Percentiles rank a stretch among this genome's conserved stretches.
phyloP scores from a whole-genome alignment of 35 echinoderm and acorn worm genomes.

The Strongylocentrotus purpuratus region DNA sequence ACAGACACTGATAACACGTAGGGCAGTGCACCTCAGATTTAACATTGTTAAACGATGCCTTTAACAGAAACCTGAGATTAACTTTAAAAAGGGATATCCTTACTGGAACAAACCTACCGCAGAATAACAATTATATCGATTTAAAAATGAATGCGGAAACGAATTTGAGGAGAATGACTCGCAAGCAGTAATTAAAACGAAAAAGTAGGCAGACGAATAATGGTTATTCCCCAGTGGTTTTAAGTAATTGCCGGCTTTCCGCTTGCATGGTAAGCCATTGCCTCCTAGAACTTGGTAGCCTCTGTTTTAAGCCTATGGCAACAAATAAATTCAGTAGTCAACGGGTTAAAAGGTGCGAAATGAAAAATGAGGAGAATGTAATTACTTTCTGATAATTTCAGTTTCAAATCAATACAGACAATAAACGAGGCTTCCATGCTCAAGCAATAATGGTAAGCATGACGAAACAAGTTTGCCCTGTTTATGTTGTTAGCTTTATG shows the following conservation, averaged over 20 bases:
- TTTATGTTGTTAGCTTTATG: too few relatives aligned
- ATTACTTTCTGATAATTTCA: neutral
- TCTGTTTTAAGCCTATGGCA: too few relatives aligned
- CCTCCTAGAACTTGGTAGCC: too few relatives aligned
- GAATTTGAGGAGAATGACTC: neutral
- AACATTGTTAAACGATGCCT: too few relatives aligned
- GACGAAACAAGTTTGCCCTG: neutral
- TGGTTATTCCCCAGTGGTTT: neutral
- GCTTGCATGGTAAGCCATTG: neutral
- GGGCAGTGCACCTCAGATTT: too few relatives aligned
- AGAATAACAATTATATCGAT: neutral
- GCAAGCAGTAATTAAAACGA: neutral
- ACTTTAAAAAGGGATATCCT: too few relatives aligned
- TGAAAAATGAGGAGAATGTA: neutral
- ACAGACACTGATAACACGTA: too few relatives aligned
- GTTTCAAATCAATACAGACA: neutral
- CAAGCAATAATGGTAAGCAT: neutral
- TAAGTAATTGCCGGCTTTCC: neutral
- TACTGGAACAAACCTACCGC: neutral
- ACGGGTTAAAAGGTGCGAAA: too few relatives aligned
- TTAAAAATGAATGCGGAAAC: neutral
- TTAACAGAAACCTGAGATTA: too few relatives aligned
- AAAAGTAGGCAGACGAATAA: neutral
- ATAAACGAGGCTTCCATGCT: neutral
- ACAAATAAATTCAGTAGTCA: too few relatives aligned